Percentiles rank a stretch among this genome's conserved stretches.
phyloP scores from a whole-genome alignment of 2,113 vertebrate genomes.

The Solenodon paradoxus region DNA sequence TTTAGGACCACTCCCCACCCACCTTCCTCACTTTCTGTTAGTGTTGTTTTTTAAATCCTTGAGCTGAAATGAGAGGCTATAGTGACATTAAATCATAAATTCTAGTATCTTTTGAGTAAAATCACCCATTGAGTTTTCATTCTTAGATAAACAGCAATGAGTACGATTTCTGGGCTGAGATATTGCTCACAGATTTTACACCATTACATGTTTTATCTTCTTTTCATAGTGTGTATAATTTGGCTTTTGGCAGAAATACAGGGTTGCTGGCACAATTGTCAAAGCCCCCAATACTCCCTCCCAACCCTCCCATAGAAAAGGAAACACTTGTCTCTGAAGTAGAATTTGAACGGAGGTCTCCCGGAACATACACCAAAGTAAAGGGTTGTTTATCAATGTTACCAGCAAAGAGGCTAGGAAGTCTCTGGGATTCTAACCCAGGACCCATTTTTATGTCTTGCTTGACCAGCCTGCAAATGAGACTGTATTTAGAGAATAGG shows the following conservation, averaged over 20 bases:
- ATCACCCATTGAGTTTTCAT: background rate
- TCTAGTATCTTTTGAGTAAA: background rate
- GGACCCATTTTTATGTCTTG: background rate
- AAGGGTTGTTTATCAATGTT: background rate
- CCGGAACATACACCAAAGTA: background rate
- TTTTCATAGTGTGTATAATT: slow-evolving; percentile 16
- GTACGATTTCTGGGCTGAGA: background rate
- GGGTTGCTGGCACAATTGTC: background rate
- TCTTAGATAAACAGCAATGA: background rate
- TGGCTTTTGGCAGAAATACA: background rate
- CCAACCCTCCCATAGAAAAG: background rate
- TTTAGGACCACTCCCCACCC: fast-evolving
- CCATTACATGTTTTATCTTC: background rate
- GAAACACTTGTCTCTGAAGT: background rate
- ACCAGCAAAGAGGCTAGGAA: background rate
- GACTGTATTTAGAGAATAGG: background rate
- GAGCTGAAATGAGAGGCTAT: background rate
- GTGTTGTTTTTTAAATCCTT: background rate
- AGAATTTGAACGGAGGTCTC: background rate
- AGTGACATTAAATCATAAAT: background rate
- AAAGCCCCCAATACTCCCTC: too few species aligned
- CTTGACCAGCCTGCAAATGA: background rate
- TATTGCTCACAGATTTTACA: background rate
- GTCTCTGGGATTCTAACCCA: background rate
- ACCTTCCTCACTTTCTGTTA: background rate